Base-by-base conservation (phyloP, 2,113 vertebrate genomes). In the Zosterops borbonicus region DNA sequence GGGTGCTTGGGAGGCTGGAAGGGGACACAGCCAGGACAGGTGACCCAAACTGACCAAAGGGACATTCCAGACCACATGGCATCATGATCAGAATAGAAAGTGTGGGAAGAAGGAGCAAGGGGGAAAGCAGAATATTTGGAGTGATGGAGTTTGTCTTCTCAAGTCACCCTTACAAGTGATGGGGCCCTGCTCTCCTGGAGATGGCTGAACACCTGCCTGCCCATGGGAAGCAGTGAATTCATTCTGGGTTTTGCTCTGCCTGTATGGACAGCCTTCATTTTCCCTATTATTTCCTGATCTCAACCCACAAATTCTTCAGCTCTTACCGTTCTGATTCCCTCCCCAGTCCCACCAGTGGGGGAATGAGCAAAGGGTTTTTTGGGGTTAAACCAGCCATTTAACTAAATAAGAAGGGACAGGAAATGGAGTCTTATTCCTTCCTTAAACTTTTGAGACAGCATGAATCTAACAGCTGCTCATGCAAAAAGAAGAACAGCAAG, bases 131-230 rank as follows among this genome's bases (percentile, higher is more conserved):
- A 39, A 39, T 39, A 33, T 49, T 21, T 41, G 9, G 15, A 49
- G 70, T 16, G 24, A 21, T 41, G 29, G 29, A 1, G 6, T 21
- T 44, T 22, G 44, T 27, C 31, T 59, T 44, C 31, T 5, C 37
- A 6, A 59, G 31, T 27, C 27, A 42, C 21, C 12, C 2, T 1
- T 9, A 9, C 20, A 9, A 0, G 0, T 7, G 17, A 59, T 0
- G 37, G 11, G 14, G 17, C 27, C 14, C 14, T 22, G 37, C 44
- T 31, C 9, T 27, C 5, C 73, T 27, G 14, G 53, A 50, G 22
- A 6, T 33, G 83, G 37, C 37, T 69, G 46, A 68, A 31, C 63
- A 44, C 9, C 63, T 52, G 7, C 13, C 53, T 37, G 46, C 37
- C 83, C 27, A 5, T 7, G 9, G 71, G 37, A 87, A 69, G 1